phyloP scores from a whole-genome alignment of 2,797 vertebrate genomes.

The Melopsittacus undulatus region DNA sequence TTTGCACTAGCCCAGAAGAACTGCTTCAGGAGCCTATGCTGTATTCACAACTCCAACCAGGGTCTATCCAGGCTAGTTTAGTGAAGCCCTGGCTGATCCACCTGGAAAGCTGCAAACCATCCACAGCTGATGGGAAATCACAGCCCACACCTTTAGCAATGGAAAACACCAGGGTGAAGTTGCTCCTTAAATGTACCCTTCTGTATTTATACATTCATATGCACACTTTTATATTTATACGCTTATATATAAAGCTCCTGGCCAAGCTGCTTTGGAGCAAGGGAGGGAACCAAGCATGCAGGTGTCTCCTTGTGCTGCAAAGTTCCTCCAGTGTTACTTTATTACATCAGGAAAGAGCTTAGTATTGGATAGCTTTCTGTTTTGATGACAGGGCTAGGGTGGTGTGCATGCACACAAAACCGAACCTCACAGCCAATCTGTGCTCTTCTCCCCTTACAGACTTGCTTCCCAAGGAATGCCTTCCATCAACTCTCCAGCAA shows the following conservation, averaged over 20 bases:
- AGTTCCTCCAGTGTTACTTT: neutral
- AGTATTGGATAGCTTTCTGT: neutral
- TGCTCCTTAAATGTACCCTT: neutral
- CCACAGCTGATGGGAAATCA: constrained; percentile 20
- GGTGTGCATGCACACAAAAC: neutral
- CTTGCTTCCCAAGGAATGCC: neutral
- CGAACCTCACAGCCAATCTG: neutral
- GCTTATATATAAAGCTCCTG: neutral
- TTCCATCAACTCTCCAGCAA: neutral
- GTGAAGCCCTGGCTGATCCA: neutral
- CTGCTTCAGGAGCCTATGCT: neutral
- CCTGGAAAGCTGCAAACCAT: neutral
- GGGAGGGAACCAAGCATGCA: neutral
- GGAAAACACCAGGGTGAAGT: neutral
- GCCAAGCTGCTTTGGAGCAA: neutral
- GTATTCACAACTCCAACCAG: rapidly evolving
- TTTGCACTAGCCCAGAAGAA: neutral
- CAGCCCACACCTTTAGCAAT: neutral
- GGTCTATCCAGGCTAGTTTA: rapidly evolving
- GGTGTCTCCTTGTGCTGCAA: neutral
- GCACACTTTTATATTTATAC: neutral
- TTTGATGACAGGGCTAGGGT: neutral
- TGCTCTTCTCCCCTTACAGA: neutral
- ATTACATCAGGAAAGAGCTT: neutral
- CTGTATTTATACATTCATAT: neutral